Evolutionary conservation across 2,888 invertebrate species (phyloP), one percentile per base, ranked within the genome.

Genomic region (Hyles lineata): DNA sequence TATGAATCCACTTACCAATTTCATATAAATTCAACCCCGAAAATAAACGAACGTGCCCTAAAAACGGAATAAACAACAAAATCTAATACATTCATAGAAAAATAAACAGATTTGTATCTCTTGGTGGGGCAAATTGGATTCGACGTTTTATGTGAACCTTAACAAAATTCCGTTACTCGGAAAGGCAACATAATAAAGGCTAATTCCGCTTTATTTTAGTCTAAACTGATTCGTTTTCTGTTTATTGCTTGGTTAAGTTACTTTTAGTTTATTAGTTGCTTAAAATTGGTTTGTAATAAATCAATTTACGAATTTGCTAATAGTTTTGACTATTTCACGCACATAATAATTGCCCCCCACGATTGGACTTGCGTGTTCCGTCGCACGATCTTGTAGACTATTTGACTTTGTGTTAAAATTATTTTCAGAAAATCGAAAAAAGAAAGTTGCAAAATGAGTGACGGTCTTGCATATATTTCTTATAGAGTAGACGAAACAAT

Each of bases 51-150:
- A 75, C 58, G 75, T 72, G 76, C 77, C 77, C 79, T 73, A 79
- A 80, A 84, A 82, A 82, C 81, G 78, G 77, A 83, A 85, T 84
- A 80, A 85, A 82, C 81, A 83, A 82, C 67, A 72, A 74, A 75
- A 79, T 81, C 74, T 81, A 79, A 86, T 83, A 84, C 80, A 85
- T 83, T 83, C 80, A 81, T 83, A 83, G 79, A 80, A 82, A 82
- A 79, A 82, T 82, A 83, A 79, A 82, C 79, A 80, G 78, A 83
- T 82, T 84, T 82, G 76, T 84, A 80, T 86, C 79, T 82, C 74
- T 78, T 79, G 73, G 73, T 75, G 76, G 79, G 76, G 80, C 76
- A 84, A 85, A 86, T 85, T 83, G 81, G 82, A 79, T 85, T 82
- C 80, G 74, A 75, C 74, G 78, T 82, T 85, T 85, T 83, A 85